These are phyloP conservation scores for Aphelinus atriplicis DNA, from an alignment of 1,140 invertebrate species.

Conservation along the genomic window DNA sequence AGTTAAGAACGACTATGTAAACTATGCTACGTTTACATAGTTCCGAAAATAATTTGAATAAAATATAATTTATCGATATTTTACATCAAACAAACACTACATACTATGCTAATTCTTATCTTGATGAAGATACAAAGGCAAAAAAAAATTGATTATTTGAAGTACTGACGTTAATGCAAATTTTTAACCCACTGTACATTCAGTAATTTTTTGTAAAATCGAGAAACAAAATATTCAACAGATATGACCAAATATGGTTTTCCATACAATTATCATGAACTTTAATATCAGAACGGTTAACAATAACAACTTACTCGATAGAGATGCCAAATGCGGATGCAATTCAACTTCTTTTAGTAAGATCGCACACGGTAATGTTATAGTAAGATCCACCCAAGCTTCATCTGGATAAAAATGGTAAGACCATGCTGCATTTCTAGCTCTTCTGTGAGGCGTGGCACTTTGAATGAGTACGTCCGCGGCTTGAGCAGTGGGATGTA, in stretches of 20 bases:
- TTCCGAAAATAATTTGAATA: too few species aligned
- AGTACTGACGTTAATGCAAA: too few species aligned
- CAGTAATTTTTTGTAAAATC: not conserved
- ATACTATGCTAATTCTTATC: too few species aligned
- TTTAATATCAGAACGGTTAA: not conserved
- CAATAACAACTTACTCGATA: conserved; percentile 73
- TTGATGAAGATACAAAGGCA: too few species aligned
- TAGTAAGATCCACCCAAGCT: conserved; percentile 84
- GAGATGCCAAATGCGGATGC: conserved; percentile 84
- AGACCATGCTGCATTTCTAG: conserved; percentile 88
- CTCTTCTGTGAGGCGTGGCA: conserved; percentile 79
- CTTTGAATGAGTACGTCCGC: conserved; percentile 84
- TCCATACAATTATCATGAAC: not conserved
- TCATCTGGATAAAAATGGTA: conserved; percentile 94
- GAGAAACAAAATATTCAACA: conserved; percentile 8
- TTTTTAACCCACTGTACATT: too few species aligned
- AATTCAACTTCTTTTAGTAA: conserved; percentile 89
- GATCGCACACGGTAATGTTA: conserved; percentile 90
- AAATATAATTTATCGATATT: too few species aligned
- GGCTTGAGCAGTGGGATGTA: conserved; percentile 86
- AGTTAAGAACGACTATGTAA: too few species aligned
- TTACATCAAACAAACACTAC: too few species aligned
- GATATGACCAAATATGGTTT: not conserved
- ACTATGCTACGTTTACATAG: too few species aligned
- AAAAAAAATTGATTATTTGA: too few species aligned